These are phyloP conservation scores for Zaprionus gabonicus DNA, from an alignment of 1,140 invertebrate species.

Conservation along the genomic window DNA sequence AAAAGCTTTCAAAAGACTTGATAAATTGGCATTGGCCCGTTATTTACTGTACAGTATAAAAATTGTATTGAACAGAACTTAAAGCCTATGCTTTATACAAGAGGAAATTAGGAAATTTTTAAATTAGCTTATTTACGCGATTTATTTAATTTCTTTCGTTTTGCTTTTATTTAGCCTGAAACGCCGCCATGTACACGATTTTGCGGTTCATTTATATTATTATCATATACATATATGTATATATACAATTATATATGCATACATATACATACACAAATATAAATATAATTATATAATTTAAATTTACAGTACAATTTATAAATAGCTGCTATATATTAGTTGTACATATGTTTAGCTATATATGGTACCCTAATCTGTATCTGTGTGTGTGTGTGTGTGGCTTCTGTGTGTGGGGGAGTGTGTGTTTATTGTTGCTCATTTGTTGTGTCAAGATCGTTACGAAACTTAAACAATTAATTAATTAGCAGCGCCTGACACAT, in stretches of 20 bases:
- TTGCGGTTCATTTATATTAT: slow-evolving; percentile 32
- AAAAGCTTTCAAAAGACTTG: slow-evolving; percentile 72
- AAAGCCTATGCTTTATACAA: slow-evolving; percentile 69
- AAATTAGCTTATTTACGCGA: slow-evolving; percentile 50
- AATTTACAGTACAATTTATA: slow-evolving; percentile 65
- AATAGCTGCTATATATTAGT: slow-evolving; percentile 69
- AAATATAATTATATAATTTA: slow-evolving; percentile 32
- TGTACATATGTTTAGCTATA: slow-evolving; percentile 58
- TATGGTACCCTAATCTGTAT: slow-evolving; percentile 40
- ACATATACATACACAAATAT: neutral
- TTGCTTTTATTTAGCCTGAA: slow-evolving; percentile 24
- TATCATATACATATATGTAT: neutral
- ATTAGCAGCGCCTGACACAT: slow-evolving; percentile 35
- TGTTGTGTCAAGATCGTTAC: slow-evolving; percentile 36
- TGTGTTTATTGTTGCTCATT: slow-evolving; percentile 34
- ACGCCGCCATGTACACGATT: slow-evolving; percentile 44
- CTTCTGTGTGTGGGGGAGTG: slow-evolving; percentile 17
- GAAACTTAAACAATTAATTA: slow-evolving; percentile 6
- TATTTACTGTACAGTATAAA: slow-evolving; percentile 55
- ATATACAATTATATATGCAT: slow-evolving; percentile 8
- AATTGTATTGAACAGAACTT: slow-evolving; percentile 41
- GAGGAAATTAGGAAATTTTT: slow-evolving; percentile 33
- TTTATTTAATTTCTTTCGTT: slow-evolving; percentile 10
- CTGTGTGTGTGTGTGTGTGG: slow-evolving; percentile 18
- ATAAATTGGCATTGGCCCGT: slow-evolving; percentile 35